phyloP scores from a whole-genome alignment of 2,797 vertebrate species.

The Parotocinclus haroldoi region DNA sequence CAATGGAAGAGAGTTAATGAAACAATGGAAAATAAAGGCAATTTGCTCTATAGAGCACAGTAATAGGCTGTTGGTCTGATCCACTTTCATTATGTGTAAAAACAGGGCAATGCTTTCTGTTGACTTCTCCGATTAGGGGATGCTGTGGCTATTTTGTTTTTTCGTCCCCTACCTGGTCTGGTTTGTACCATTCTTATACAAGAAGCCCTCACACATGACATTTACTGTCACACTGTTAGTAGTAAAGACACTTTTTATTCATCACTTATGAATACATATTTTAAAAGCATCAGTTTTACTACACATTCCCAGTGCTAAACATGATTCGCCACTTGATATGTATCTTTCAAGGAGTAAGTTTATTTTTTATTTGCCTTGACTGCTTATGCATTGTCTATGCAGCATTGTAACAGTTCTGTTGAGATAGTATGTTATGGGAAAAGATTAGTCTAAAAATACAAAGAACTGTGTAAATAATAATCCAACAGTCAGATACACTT shows the following conservation, averaged over 20 bases:
- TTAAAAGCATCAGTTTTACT: not conserved
- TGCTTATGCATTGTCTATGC: too few species aligned
- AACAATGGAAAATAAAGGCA: constrained; percentile 18
- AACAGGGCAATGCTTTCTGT: constrained; percentile 1
- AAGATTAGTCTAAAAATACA: too few species aligned
- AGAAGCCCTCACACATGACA: not conserved
- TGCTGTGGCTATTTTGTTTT: constrained; percentile 38
- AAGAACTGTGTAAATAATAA: too few species aligned
- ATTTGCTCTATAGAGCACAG: constrained; percentile 6
- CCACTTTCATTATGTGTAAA: not conserved
- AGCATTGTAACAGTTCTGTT: too few species aligned
- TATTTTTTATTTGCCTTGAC: too few species aligned
- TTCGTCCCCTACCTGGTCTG: not conserved
- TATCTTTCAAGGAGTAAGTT: not conserved
- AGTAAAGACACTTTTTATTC: not conserved
- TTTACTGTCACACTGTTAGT: not conserved
- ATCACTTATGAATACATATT: not conserved
- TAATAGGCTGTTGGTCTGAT: not conserved
- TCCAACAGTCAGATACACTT: too few species aligned
- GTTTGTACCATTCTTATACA: not conserved
- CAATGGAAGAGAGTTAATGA: constrained; percentile 33
- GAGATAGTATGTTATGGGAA: too few species aligned
- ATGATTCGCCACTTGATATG: too few species aligned
- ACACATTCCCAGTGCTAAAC: not conserved
- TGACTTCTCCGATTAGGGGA: constrained; percentile 38